Evolutionary conservation across 2,888 invertebrate genomes (phyloP), one percentile per base, ranked within the genome.

Genomic region (Leptinotarsa juncta): DNA sequence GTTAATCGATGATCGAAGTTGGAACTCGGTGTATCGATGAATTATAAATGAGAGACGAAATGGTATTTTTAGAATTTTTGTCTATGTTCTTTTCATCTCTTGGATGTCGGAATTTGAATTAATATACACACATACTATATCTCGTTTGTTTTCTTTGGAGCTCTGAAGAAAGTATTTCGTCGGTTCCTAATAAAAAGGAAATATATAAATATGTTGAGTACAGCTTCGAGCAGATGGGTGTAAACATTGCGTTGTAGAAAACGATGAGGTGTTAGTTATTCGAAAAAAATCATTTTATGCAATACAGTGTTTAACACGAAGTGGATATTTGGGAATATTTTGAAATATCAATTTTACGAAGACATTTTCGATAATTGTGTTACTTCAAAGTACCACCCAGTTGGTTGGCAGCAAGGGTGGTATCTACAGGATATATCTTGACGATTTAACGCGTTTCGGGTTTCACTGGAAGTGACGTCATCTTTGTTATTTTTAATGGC

Each of bases 31-130:
- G 48, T 23, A 53, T 53, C 55, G 65, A 48, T 53, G 50, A n/a
- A 16, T n/a, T 48, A 71, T 71, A 73, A 69, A 72, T 73, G 71
- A 71, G 65, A 50, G 68, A 65, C 62, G n/a, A 18, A 32, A 50
- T 16, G 49, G 62, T 76, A 76, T 73, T 76, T 76, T 71, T 76
- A 73, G 70, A 48, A 48, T 71, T 65, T 69, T 71, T 70, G 68
- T 69, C 57, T 57, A 70, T 71, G 67, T 73, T 73, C 69, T 73
- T 73, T 73, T 42, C 66, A 73, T 76, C 71, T 42, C 10, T 67
- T 65, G 65, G 70, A 68, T 73, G 66, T 70, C 71, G 65, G 68
- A 71, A 65, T 75, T 72, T 67, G 48, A 32, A 68, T 76, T 69
- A 73, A 71, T 57, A 57, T 23, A 23, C 57, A 57, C 23, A 57